Evolutionary conservation across 2,888 invertebrate genomes (phyloP).

Genomic region (Dicyrtomina minuta): DNA sequence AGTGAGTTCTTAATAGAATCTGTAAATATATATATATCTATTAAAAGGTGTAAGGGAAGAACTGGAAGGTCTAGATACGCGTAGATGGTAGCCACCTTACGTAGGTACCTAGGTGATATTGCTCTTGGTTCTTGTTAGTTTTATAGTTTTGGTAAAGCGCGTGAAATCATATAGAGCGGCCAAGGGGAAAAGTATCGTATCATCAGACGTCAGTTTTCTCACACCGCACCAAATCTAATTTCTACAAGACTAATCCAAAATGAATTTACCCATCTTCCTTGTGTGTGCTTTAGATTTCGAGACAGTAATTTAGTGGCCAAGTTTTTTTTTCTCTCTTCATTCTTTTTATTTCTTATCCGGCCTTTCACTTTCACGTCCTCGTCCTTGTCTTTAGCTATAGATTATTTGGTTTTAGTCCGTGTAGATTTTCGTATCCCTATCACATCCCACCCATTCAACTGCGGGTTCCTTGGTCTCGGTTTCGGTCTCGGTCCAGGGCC

Average conservation of each 20-base stretch:
- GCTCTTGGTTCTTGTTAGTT: no score
- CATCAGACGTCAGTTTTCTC: conserved; percentile 30
- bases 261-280: conserved; percentile 24
- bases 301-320: conserved; percentile 24
- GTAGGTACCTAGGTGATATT: no score
- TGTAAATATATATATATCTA: no score
- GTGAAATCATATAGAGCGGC: no score
- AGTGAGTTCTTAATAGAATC: no score
- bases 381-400: background rate
- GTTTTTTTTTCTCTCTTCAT: background rate
- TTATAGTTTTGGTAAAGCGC: no score
- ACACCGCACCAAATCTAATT: conserved; percentile 31
- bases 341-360: background rate
- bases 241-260: conserved; percentile 31
- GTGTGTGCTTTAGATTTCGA: conserved; percentile 17
- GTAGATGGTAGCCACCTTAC: no score
- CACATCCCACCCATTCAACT: conserved; percentile 9
- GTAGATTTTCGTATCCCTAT: background rate
- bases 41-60: no score
- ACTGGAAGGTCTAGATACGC: no score
- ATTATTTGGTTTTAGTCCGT: no score
- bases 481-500: no score
- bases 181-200: background rate
- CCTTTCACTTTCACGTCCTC: background rate
- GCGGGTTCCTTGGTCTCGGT: no score